Evolutionary conservation across 1,140 invertebrate species (phyloP).

Genomic region (Steinernema khuongi): DNA sequence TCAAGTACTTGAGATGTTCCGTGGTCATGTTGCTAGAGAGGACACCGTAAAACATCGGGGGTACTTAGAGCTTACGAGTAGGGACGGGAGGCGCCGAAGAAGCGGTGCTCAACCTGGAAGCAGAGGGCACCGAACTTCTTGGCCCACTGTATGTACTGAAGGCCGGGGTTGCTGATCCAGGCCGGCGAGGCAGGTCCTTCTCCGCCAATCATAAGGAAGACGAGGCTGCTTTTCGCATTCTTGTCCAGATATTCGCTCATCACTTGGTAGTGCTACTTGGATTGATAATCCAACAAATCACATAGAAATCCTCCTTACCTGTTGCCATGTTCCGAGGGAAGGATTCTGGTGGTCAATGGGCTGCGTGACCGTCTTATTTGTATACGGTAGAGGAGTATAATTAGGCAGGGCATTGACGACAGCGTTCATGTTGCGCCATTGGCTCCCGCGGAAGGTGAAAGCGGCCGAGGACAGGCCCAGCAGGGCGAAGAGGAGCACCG

Average conservation of each 20-base stretch:
- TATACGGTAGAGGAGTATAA: not conserved
- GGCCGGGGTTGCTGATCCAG: conserved; percentile 24
- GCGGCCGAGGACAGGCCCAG: not conserved
- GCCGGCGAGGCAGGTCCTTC: conserved; percentile 26
- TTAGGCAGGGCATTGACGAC: not conserved
- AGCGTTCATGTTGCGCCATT: not conserved
- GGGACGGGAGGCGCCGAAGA: conserved; percentile 32
- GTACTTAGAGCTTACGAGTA: conserved; percentile 18
- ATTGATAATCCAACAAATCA: not conserved
- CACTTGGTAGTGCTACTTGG: not conserved
- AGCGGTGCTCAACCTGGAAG: conserved; percentile 34
- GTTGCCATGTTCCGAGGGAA: not conserved
- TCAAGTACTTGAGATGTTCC: conserved; percentile 32
- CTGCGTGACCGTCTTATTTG: not conserved
- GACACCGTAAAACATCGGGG: not conserved
- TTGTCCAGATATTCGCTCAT: not conserved
- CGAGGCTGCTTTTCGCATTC: not conserved
- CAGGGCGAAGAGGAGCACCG: not conserved
- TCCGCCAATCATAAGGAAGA: conserved; percentile 38
- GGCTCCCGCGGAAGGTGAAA: not conserved
- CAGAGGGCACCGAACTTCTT: conserved; percentile 26
- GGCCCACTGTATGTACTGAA: conserved; percentile 18
- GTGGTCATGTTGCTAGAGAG: conserved; percentile 36
- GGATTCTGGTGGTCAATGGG: not conserved
- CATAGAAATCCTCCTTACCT: not conserved